A percentile compares a stretch with the other conserved stretches of the same genome.
phyloP scores from a whole-genome alignment of 2,113 vertebrate genomes.

The Gobiocypris rarus region DNA sequence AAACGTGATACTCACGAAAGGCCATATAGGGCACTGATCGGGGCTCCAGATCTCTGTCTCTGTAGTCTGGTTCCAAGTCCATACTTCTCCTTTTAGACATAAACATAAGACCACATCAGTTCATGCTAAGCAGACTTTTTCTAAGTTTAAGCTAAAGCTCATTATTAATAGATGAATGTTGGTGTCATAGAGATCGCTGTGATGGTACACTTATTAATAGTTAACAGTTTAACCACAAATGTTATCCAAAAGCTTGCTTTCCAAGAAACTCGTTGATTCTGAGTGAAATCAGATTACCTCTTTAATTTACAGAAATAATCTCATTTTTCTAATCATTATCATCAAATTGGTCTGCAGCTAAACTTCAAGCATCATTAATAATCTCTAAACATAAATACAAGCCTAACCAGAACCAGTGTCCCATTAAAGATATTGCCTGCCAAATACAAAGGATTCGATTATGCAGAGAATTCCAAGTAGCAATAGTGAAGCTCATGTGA shows the following conservation, averaged over 20 bases:
- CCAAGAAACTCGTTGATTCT: not conserved
- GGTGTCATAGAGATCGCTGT: too few species aligned
- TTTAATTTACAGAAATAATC: not conserved
- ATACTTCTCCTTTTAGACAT: slow-evolving; percentile 87
- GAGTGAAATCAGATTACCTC: not conserved
- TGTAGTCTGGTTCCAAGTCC: slow-evolving; percentile 94
- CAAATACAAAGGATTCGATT: slow-evolving; percentile 63
- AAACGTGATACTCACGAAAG: slow-evolving; percentile 86
- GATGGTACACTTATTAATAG: not conserved
- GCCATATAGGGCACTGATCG: slow-evolving; percentile 90
- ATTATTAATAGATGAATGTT: not conserved
- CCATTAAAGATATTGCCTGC: slow-evolving; percentile 21
- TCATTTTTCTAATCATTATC: not conserved
- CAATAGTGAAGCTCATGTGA: slow-evolving; percentile 72
- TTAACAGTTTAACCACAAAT: not conserved
- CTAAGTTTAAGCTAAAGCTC: not conserved
- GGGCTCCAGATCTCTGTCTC: slow-evolving; percentile 88
- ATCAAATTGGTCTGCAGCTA: not conserved
- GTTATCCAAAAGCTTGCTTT: not conserved
- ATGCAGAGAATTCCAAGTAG: slow-evolving; percentile 53
- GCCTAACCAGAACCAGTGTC: not conserved
- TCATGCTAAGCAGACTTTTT: not conserved
- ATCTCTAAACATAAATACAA: not conserved
- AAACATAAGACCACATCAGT: slow-evolving; percentile 37
- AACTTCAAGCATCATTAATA: slow-evolving; percentile 1